Conservation (phyloP, 2,113 vertebrate genomes). For the Pseudois nayaur region DNA sequence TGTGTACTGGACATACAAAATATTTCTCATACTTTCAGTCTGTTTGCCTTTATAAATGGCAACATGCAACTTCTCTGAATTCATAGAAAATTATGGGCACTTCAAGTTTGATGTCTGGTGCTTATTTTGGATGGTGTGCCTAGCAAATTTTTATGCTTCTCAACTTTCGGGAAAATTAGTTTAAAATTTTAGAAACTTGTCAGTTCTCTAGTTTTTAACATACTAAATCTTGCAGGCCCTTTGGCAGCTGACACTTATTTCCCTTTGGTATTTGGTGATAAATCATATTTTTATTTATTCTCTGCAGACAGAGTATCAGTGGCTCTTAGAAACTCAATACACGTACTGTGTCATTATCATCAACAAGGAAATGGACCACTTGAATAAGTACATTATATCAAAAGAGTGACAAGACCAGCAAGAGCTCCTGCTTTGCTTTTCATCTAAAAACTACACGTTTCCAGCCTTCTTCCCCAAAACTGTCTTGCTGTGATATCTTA, state of each 20-base stretch:
- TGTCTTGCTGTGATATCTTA: neutral
- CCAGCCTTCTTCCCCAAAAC: neutral
- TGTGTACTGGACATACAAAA: neutral
- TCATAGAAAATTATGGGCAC: neutral
- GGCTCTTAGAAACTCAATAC: neutral
- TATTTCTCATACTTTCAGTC: neutral
- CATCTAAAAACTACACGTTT: neutral
- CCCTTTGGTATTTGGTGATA: conserved; percentile 29
- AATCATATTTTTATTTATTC: conserved; percentile 37
- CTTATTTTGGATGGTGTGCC: conserved; percentile 38
- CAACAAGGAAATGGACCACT: neutral
- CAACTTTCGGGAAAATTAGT: conserved; percentile 42
- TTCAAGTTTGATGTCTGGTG: neutral
- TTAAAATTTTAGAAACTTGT: conserved; percentile 43
- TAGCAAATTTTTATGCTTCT: conserved; percentile 37
- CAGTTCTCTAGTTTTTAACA: conserved; percentile 39
- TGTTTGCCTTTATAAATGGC: conserved; percentile 3
- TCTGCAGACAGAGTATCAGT: neutral
- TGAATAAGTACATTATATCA: neutral
- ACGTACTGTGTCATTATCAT: neutral
- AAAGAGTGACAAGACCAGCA: neutral
- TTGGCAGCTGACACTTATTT: conserved; percentile 36
- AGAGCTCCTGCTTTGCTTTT: neutral
- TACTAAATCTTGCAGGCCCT: conserved; percentile 3
- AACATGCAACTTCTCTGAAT: neutral